Evolutionary conservation across 2,888 invertebrate genomes (phyloP).

Genomic region (Ypsolopha sequella): DNA sequence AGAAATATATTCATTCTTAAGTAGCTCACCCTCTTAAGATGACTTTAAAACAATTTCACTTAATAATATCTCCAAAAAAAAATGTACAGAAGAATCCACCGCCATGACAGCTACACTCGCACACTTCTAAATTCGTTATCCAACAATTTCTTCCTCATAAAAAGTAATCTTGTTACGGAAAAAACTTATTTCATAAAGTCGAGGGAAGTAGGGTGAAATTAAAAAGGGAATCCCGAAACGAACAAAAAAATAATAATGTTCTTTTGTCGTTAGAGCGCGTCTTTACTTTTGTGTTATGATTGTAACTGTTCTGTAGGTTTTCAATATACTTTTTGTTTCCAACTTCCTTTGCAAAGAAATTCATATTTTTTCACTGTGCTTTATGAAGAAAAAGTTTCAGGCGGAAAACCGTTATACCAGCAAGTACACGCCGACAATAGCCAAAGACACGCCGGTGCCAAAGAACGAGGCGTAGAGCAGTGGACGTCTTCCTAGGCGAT

Average conservation of each 20-base stretch:
- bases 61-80: slow-evolving; percentile 12
- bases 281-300: slow-evolving; percentile 15
- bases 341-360: background rate
- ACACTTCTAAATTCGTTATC: slow-evolving; percentile 46
- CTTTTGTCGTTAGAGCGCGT: slow-evolving; percentile 37
- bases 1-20: background rate
- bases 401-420: too few species aligned
- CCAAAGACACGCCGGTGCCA: slow-evolving; percentile 27
- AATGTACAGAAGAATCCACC: slow-evolving; percentile 15
- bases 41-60: slow-evolving; percentile 24
- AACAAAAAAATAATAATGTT: slow-evolving; percentile 32
- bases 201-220: slow-evolving; percentile 37
- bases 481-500: slow-evolving; percentile 52
- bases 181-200: slow-evolving; percentile 64
- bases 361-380: background rate
- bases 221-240: slow-evolving; percentile 30
- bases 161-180: slow-evolving; percentile 60
- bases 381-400: too few species aligned
- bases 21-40: slow-evolving; percentile 22
- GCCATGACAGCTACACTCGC: background rate
- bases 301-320: slow-evolving; percentile 42
- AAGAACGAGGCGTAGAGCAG: slow-evolving; percentile 49
- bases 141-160: slow-evolving; percentile 59
- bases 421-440: slow-evolving; percentile 41
- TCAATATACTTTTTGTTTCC: background rate